Base-by-base conservation (phyloP, 2,888 invertebrate species). In the Arrhopalites spinosus region DNA sequence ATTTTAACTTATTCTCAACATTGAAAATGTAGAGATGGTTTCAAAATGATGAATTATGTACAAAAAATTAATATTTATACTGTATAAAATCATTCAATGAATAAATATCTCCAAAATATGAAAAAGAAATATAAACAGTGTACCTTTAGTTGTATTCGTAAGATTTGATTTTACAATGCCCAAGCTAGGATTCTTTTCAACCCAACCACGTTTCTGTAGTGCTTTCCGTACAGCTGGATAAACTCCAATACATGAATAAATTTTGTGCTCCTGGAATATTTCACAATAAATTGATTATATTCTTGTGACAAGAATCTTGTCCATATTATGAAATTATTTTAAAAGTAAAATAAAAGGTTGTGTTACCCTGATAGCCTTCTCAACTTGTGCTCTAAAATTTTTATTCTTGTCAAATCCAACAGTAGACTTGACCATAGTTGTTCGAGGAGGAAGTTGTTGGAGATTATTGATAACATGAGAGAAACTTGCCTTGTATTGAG, bases 161-260 rank as follows among this genome's bases (percentile, higher is more conserved):
- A 69, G 29, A 29, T 45, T 64, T 2, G 76, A 73, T 29, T 45
- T 45, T 17, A 67, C 68, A 27, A 36, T 43, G 1, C 73, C 73
- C 11, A 73, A 59, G 29, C 27, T 73, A 11, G 29, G 25, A 56
- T 73, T 75, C 64, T 92, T 93, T 85, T 93, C 92, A 1, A 93
- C 86, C 93, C 93, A 93, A 0, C 92, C 92, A 63, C 93, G 86
- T 61, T 88, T 87, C 63, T 88, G 81, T 75, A 93, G 85, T 0
- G 91, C 90, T 78, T 90, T 88, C 3, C 92, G 88, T 11, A 93
- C 87, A 0, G 91, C 90, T 11, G 90, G 89, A 85, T 91, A 92
- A 69, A 91, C 91, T 1, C 92, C 92, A 82, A 87, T 86, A 25
- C 90, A 85, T 1, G 88, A 86, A 84, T 82, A 84, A 63, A 84